phyloP scores from a whole-genome alignment of 2,797 vertebrate species.

The Borostomias antarcticus region DNA sequence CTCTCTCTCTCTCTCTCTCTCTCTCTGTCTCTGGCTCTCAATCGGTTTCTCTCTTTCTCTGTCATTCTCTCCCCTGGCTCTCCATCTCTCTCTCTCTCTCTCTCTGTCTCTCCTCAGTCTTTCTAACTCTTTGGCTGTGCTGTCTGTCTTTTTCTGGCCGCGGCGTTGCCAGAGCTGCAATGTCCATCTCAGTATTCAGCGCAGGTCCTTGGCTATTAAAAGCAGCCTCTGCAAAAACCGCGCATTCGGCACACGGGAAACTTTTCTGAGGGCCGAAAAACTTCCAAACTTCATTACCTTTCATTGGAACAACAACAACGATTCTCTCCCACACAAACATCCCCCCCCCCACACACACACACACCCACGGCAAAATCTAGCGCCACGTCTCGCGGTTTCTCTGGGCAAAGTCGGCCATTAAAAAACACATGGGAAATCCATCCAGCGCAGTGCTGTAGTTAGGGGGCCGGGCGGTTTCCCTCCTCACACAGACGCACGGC shows the following conservation, averaged over 20 bases:
- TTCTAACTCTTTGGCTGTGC: no score
- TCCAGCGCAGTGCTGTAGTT: conserved; percentile 71
- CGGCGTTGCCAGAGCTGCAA: conserved; percentile 27
- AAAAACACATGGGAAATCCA: conserved; percentile 73
- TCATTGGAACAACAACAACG: conserved; percentile 15
- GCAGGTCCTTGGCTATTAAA: conserved; percentile 47
- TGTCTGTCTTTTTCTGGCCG: conserved; percentile 29
- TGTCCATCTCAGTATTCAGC: conserved; percentile 58
- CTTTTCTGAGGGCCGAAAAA: conserved; percentile 31
- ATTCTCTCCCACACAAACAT: conserved; percentile 25
- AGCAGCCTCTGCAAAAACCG: conserved; percentile 45
- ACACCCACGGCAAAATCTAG: conserved; percentile 40
- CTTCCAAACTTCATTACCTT: conserved; percentile 16
- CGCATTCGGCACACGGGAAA: conserved; percentile 14
- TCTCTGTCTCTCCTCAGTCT: conserved; percentile 20
- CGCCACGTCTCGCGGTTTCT: conserved; percentile 47
- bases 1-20: background rate
- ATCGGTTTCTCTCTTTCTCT: conserved; percentile 11
- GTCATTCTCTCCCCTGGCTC: conserved; percentile 22
- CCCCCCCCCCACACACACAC: background rate
- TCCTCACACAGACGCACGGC: conserved; percentile 47
- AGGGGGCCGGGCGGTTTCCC: conserved; percentile 64
- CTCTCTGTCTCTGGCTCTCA: background rate
- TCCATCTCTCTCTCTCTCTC: background rate
- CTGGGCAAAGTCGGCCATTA: conserved; percentile 56